Conservation (phyloP, 2,888 invertebrate genomes). For the Drosophila siamana region DNA sequence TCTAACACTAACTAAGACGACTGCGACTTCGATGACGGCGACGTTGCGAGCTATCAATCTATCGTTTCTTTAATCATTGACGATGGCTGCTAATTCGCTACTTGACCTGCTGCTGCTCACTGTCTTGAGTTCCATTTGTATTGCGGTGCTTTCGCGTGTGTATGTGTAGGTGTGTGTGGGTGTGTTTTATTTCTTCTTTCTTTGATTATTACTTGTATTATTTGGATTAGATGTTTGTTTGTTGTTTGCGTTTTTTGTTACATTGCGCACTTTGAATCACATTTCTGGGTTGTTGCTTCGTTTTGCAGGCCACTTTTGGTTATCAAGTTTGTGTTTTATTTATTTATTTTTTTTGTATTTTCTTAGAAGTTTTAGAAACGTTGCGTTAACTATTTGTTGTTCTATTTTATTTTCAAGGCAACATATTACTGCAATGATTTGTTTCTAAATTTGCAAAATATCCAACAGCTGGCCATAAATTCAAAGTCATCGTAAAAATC, state of each 20-base stretch:
- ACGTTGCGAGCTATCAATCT: slow-evolving; percentile 48
- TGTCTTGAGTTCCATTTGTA: slow-evolving; percentile 71
- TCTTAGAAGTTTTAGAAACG: slow-evolving; percentile 68
- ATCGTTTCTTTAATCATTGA: slow-evolving; percentile 68
- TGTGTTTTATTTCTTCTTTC: neutral
- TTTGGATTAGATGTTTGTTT: slow-evolving; percentile 28
- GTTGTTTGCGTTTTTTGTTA: slow-evolving; percentile 61
- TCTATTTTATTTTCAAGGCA: slow-evolving; percentile 65
- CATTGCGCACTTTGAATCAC: slow-evolving; percentile 77
- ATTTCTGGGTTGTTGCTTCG: slow-evolving; percentile 66
- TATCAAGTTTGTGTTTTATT: slow-evolving; percentile 42
- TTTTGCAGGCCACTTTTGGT: slow-evolving; percentile 78
- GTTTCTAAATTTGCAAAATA: slow-evolving; percentile 24
- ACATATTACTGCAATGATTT: slow-evolving; percentile 62
- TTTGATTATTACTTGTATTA: too few relatives aligned
- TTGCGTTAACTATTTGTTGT: slow-evolving; percentile 75
- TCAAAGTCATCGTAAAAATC: slow-evolving; percentile 60
- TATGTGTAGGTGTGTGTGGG: neutral
- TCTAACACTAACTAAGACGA: slow-evolving; percentile 65
- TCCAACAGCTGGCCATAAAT: slow-evolving; percentile 50
- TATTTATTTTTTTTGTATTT: slow-evolving; percentile 26
- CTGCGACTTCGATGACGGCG: slow-evolving; percentile 49
- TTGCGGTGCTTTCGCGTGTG: slow-evolving; percentile 15
- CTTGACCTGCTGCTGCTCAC: slow-evolving; percentile 52
- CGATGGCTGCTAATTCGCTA: slow-evolving; percentile 63